A percentile compares a stretch with the other conserved stretches of the same genome.
These are phyloP conservation scores for Eledone cirrhosa DNA, from an alignment of 2,888 invertebrate genomes.

Conservation along the genomic window DNA sequence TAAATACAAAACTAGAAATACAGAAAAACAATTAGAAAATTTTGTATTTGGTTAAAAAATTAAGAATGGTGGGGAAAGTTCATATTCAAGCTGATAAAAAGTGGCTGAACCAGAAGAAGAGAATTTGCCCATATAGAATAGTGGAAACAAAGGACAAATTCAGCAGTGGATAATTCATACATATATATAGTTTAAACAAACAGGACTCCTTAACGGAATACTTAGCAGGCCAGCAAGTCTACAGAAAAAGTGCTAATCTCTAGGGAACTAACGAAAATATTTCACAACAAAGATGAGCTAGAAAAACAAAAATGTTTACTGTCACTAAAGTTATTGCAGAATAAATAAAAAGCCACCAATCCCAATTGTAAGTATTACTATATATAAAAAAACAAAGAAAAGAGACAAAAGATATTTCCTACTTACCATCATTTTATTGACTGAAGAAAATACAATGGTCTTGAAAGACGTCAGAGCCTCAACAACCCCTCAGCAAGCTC, in stretches of 20 bases:
- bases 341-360: constrained; percentile 22
- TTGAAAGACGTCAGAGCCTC: constrained; percentile 26
- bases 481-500: constrained; percentile 16
- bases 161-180: too few species aligned
- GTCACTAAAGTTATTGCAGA: constrained; percentile 16
- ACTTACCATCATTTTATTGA: constrained; percentile 27
- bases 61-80: too few species aligned
- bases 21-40: too few species aligned
- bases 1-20: too few species aligned
- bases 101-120: too few species aligned
- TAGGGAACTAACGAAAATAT: constrained; percentile 20
- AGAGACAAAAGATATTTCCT: constrained; percentile 27
- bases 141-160: too few species aligned
- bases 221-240: constrained; percentile 14
- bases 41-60: too few species aligned
- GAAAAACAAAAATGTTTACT: constrained; percentile 5
- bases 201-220: neutral
- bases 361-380: constrained; percentile 19
- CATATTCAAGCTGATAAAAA: too few species aligned
- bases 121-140: too few species aligned
- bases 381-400: constrained; percentile 25
- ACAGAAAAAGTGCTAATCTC: constrained; percentile 24
- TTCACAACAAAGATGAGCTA: constrained; percentile 21
- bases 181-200: too few species aligned
- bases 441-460: constrained; percentile 28